Conservation (phyloP, 1,140 invertebrate species). For the Drosophila malerkotliana region DNA sequence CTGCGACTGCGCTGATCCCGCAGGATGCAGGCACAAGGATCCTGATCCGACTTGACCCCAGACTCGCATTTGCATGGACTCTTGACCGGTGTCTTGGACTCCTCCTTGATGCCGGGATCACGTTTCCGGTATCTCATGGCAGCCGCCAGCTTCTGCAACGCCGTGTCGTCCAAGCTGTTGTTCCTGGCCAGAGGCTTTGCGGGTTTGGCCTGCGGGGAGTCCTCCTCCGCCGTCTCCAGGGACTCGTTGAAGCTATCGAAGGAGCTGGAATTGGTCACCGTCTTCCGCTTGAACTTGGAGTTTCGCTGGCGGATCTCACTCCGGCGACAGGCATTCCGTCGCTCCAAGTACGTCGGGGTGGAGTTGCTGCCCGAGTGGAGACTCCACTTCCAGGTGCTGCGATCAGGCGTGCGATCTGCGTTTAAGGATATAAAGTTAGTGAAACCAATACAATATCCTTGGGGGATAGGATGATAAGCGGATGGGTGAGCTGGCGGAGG, state of each 20-base stretch:
- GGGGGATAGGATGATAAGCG: slow-evolving; percentile 13
- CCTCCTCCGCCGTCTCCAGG: slow-evolving; percentile 35
- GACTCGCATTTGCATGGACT: slow-evolving; percentile 51
- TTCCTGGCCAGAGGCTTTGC: slow-evolving; percentile 54
- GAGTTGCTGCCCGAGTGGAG: slow-evolving; percentile 86
- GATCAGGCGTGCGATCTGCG: slow-evolving; percentile 79
- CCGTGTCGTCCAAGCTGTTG: slow-evolving; percentile 76
- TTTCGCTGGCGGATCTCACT: slow-evolving; percentile 85
- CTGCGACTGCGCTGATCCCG: slow-evolving; percentile 56
- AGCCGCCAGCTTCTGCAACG: slow-evolving; percentile 66
- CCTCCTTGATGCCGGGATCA: slow-evolving; percentile 24
- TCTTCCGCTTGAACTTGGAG: slow-evolving; percentile 86
- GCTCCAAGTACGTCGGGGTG: slow-evolving; percentile 95
- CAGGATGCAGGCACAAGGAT: slow-evolving; percentile 51
- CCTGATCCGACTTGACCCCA: neutral
- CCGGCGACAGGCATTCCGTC: slow-evolving; percentile 85
- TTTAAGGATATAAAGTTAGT: slow-evolving; percentile 9
- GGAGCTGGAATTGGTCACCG: slow-evolving; percentile 72
- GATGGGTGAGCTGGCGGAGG: slow-evolving; percentile 21
- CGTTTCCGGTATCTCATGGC: slow-evolving; percentile 64
- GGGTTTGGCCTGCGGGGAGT: slow-evolving; percentile 30
- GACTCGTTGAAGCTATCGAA: slow-evolving; percentile 79
- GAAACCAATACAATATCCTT: neutral
- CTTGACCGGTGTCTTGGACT: slow-evolving; percentile 33
- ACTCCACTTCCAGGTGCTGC: slow-evolving; percentile 83